Percentiles rank a stretch among this genome's conserved stretches.
These are phyloP conservation scores for Micrastur ruficollis DNA, from an alignment of 2,797 vertebrate species.

Conservation along the genomic window DNA sequence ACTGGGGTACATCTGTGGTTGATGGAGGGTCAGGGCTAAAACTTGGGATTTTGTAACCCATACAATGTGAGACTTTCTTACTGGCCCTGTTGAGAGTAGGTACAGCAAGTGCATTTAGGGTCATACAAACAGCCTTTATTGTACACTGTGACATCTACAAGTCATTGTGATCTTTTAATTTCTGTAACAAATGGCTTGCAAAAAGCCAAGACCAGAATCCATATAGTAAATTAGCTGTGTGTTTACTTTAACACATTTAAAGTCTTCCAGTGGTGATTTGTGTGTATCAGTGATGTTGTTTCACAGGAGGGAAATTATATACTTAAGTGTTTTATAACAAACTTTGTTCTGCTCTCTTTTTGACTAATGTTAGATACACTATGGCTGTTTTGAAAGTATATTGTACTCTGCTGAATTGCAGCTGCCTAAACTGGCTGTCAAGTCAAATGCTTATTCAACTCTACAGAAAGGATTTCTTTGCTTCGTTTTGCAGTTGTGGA, in stretches of 20 bases:
- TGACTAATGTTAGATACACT: accelerated
- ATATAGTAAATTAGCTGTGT: neutral
- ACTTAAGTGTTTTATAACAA: neutral
- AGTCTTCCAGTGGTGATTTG: neutral
- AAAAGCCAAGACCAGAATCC: neutral
- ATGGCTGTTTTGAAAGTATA: neutral
- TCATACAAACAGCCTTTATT: neutral
- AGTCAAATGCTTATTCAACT: neutral
- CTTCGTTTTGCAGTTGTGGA: neutral
- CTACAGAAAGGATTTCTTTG: neutral
- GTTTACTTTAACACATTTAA: neutral
- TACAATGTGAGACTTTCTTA: neutral
- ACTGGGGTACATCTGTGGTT: neutral
- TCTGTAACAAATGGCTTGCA: neutral
- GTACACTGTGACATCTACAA: neutral
- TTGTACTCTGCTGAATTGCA: neutral
- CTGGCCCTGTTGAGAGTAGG: neutral
- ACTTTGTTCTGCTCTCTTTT: neutral
- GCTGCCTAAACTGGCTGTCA: neutral
- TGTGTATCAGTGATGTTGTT: neutral
- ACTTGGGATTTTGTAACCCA: neutral
- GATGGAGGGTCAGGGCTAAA: neutral
- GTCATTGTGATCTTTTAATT: neutral
- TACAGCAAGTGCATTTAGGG: neutral
- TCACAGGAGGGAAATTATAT: neutral